Percentiles rank a stretch among this genome's conserved stretches.
These are phyloP conservation scores for Poecilia wingei DNA, from an alignment of 2,797 vertebrate genomes.

Conservation along the genomic window DNA sequence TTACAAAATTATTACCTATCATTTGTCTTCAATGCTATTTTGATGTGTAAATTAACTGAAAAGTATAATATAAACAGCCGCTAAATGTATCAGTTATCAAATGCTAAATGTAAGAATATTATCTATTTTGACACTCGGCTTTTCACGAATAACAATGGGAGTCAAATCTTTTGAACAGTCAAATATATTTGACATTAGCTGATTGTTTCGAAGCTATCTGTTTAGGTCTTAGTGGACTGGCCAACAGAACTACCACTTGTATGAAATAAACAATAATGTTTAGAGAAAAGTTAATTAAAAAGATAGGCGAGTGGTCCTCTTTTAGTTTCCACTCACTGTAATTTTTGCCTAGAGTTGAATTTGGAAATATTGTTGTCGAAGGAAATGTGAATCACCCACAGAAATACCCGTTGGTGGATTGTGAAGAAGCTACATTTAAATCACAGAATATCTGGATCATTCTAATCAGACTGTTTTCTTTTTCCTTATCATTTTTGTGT, in stretches of 20 bases:
- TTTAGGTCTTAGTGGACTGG: background rate
- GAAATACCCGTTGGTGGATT: background rate
- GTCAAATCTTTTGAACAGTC: background rate
- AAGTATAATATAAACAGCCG: background rate
- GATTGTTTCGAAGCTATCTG: background rate
- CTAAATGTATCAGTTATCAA: background rate
- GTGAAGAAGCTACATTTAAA: background rate
- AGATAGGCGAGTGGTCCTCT: background rate
- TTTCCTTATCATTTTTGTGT: background rate
- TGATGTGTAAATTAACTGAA: background rate
- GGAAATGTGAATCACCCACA: background rate
- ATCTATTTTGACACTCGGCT: background rate
- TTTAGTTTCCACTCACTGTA: background rate
- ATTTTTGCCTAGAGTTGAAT: background rate
- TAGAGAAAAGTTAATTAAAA: background rate
- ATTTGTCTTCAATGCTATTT: background rate
- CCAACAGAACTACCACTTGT: background rate
- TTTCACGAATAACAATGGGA: background rate
- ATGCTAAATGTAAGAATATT: background rate
- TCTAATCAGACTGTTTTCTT: background rate
- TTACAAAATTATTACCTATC: background rate
- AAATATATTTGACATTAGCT: background rate
- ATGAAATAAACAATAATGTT: background rate
- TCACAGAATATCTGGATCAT: constrained; percentile 13
- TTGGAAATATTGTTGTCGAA: background rate